Conservation (phyloP, 2,797 vertebrate species). For the Malacoraja senta region DNA sequence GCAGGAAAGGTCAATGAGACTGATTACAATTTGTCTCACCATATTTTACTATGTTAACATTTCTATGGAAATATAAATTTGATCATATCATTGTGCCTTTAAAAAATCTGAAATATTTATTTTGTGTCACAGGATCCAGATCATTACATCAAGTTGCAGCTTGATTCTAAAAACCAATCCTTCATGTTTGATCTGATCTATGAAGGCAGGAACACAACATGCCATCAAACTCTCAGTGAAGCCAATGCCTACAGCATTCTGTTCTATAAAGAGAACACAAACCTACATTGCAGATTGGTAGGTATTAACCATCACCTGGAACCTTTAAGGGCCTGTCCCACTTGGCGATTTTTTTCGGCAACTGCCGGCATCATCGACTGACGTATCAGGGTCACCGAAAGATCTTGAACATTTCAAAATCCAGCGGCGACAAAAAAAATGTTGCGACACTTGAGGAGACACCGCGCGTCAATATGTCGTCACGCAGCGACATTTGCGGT, state of each 20-base stretch:
- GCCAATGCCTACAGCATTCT: neutral
- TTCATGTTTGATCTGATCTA: neutral
- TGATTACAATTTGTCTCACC: too few species aligned
- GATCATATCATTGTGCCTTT: too few species aligned
- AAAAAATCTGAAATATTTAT: neutral
- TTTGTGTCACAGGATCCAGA: neutral
- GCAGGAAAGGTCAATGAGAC: too few species aligned
- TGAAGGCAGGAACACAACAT: accelerated
- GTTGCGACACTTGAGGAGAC: too few species aligned
- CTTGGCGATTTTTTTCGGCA: too few species aligned
- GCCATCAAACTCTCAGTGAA: neutral
- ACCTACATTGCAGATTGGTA: neutral
- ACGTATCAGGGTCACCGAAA: too few species aligned
- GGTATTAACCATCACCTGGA: neutral
- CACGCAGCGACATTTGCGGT: too few species aligned
- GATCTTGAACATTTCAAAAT: too few species aligned
- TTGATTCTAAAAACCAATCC: neutral
- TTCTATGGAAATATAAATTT: neutral
- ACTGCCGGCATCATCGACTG: too few species aligned
- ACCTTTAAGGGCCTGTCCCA: neutral
- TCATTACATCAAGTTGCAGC: neutral
- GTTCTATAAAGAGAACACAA: neutral
- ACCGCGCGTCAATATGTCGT: too few species aligned
- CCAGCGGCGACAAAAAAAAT: too few species aligned
- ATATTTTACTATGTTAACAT: neutral